Conservation (phyloP, 23 tunicate genomes). For the Oikopleura vanhoeffeni region DNA sequence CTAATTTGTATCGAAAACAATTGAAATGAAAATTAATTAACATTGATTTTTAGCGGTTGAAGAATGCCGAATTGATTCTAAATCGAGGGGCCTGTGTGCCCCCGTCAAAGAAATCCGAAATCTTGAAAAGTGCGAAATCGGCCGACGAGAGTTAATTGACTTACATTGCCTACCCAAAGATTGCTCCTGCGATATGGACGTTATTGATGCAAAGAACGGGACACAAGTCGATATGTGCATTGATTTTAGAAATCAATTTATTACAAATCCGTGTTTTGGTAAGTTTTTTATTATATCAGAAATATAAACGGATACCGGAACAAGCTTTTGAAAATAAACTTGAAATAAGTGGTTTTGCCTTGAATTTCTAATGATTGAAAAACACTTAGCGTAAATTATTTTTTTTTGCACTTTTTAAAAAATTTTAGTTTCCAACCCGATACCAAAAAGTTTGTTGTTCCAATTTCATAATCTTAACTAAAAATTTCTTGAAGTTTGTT, state of each 20-base stretch:
- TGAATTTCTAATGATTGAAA: no score
- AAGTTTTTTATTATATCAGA: neutral
- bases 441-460: no score
- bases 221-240: neutral
- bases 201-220: neutral
- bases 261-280: slow-evolving; percentile 8
- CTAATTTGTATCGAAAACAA: no score
- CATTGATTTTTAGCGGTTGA: neutral
- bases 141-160: neutral
- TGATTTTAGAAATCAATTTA: neutral
- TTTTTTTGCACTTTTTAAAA: neutral
- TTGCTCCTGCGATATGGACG: slow-evolving; percentile 8
- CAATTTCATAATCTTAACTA: no score
- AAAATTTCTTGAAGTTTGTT: no score
- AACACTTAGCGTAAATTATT: neutral
- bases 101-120: neutral
- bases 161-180: neutral
- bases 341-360: no score
- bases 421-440: neutral
- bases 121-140: slow-evolving; percentile 3
- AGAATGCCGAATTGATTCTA: neutral
- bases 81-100: neutral
- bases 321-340: no score
- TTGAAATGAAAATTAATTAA: no score
- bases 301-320: no score